phyloP scores from a whole-genome alignment of 2,797 vertebrate genomes.

The Sciurus vulgaris region DNA sequence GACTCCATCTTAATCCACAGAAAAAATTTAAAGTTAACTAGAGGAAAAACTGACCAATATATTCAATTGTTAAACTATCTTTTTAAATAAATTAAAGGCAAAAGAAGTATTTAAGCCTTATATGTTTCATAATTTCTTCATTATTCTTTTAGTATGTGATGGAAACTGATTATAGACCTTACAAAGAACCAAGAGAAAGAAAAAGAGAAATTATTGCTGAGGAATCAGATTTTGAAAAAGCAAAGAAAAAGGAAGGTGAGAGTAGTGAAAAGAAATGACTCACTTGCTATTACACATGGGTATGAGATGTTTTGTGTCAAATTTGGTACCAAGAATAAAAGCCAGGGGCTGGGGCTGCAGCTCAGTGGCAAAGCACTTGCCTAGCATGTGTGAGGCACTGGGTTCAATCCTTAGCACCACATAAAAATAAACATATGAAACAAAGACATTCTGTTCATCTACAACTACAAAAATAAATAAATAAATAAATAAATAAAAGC shows the following conservation, averaged over 20 bases:
- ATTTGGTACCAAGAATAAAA: not conserved
- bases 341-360: not conserved
- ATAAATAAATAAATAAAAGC: not conserved
- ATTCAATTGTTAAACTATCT: not conserved
- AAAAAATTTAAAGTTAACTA: constrained; percentile 36
- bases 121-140: constrained; percentile 18
- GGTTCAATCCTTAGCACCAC: too few relatives aligned
- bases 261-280: not conserved
- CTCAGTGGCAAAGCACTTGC: too few relatives aligned
- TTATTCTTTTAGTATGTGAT: constrained; percentile 6
- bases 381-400: too few relatives aligned
- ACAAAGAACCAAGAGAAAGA: not conserved
- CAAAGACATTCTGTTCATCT: too few relatives aligned
- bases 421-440: too few relatives aligned
- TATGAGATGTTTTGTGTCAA: not conserved
- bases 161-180: not conserved
- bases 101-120: not conserved
- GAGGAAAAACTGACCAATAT: not conserved
- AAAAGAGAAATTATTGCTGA: not conserved
- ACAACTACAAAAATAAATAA: too few relatives aligned
- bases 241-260: not conserved
- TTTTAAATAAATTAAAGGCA: constrained; percentile 33
- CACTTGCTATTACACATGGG: not conserved
- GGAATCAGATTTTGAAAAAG: not conserved
- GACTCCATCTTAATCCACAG: not conserved